Evolutionary conservation across 92 coral and sea anemone species (phyloP).

Genomic region (Pocillopora meandrina): DNA sequence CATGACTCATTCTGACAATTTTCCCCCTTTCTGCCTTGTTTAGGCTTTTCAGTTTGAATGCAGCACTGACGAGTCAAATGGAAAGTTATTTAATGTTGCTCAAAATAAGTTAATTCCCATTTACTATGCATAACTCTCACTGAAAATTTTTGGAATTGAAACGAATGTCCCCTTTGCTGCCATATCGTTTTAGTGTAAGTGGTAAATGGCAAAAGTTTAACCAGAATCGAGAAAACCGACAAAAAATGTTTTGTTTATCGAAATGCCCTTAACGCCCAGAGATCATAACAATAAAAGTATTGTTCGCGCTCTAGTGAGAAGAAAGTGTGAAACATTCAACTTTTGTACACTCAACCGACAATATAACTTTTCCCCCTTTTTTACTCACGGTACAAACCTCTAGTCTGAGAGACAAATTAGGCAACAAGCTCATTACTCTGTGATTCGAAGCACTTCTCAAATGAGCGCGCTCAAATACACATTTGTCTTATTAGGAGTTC

Average conservation of each 20-base stretch:
- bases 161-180: not conserved
- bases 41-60: no score
- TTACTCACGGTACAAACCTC: not conserved
- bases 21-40: not conserved
- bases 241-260: not conserved
- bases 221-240: not conserved
- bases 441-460: not conserved
- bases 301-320: constrained; percentile 2
- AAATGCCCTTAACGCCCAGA: constrained; percentile 1
- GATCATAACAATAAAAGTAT: not conserved
- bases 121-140: no score
- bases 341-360: not conserved
- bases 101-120: no score
- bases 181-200: not conserved
- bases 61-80: no score
- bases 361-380: not conserved
- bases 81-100: no score
- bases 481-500: not conserved
- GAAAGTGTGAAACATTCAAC: constrained; percentile 4
- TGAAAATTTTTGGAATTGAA: no score
- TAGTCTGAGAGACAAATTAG: no score
- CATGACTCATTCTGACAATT: not conserved
- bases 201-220: not conserved
- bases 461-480: not conserved
- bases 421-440: not conserved